Conservation (phyloP, 2,888 invertebrate genomes). For the Odiellus spinosus region DNA sequence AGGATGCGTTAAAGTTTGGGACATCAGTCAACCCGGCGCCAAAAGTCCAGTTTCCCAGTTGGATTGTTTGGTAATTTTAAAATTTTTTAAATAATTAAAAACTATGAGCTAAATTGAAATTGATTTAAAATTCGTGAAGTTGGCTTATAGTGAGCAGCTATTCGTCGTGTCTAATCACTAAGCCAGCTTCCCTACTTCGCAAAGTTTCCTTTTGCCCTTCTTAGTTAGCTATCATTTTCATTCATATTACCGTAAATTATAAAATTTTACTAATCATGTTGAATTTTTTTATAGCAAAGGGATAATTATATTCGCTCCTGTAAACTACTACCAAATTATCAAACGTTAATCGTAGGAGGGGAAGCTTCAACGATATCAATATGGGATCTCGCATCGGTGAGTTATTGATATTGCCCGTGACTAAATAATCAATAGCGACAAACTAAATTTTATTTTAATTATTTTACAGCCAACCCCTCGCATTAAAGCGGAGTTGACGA, state of each 20-base stretch:
- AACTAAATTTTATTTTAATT: neutral
- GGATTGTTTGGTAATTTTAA: slow-evolving; percentile 55
- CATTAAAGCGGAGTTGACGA: slow-evolving; percentile 83
- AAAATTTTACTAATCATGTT: neutral
- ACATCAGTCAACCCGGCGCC: slow-evolving; percentile 71
- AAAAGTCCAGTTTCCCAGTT: slow-evolving; percentile 74
- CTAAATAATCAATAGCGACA: no score
- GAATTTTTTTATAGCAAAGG: slow-evolving; percentile 43
- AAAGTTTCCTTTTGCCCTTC: neutral
- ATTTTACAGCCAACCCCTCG: slow-evolving; percentile 47
- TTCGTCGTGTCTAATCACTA: no score
- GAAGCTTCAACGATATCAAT: slow-evolving; percentile 89
- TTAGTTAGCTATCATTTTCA: neutral
- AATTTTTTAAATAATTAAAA: neutral
- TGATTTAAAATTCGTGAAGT: no score
- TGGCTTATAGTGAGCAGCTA: no score
- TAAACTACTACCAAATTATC: slow-evolving; percentile 80
- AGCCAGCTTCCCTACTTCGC: no score
- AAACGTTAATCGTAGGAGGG: slow-evolving; percentile 88
- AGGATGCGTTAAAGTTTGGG: slow-evolving; percentile 94
- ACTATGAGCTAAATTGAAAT: no score
- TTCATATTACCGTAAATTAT: neutral
- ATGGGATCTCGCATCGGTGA: slow-evolving; percentile 71
- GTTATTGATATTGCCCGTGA: no score
- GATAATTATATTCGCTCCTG: slow-evolving; percentile 95